Percentiles rank a stretch among this genome's conserved stretches.
Conservation (phyloP, 2,888 invertebrate genomes). For the Eupelmus urozonus region DNA sequence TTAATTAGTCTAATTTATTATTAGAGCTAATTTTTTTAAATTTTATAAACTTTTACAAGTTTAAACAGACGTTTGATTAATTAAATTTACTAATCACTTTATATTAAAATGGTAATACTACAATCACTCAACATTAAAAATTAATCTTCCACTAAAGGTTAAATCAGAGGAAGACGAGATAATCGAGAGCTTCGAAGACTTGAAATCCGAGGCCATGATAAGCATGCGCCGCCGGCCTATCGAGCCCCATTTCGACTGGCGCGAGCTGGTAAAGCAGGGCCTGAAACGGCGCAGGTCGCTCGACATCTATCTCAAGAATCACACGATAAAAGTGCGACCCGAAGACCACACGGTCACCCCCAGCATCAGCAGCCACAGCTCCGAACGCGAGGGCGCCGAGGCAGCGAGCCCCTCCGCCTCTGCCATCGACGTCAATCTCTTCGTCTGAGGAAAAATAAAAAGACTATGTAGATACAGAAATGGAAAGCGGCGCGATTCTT, state of each 20-base stretch:
- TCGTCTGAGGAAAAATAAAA: too few relatives aligned
- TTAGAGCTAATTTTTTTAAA: too few relatives aligned
- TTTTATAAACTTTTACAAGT: too few relatives aligned
- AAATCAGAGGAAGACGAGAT: conserved; percentile 63
- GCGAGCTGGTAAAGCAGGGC: conserved; percentile 79
- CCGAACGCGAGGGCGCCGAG: too few relatives aligned
- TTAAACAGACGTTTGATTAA: too few relatives aligned
- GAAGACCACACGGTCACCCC: background rate
- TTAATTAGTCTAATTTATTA: too few relatives aligned
- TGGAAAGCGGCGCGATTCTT: background rate
- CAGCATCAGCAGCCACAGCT: background rate
- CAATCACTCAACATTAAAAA: too few relatives aligned
- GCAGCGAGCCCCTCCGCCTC: background rate
- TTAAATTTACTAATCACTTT: too few relatives aligned
- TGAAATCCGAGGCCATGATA: conserved; percentile 70
- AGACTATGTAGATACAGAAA: too few relatives aligned
- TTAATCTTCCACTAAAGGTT: too few relatives aligned
- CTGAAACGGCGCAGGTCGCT: conserved; percentile 78
- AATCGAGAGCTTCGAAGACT: conserved; percentile 66
- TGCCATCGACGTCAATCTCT: too few relatives aligned
- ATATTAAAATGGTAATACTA: too few relatives aligned
- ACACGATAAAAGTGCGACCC: background rate
- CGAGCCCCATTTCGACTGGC: conserved; percentile 80
- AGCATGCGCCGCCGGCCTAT: conserved; percentile 79
- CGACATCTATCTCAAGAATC: conserved; percentile 67